Percentiles rank a stretch among this genome's conserved stretches.
These are phyloP conservation scores for Strigops habroptila DNA, from an alignment of 2,113 vertebrate species.

Conservation along the genomic window DNA sequence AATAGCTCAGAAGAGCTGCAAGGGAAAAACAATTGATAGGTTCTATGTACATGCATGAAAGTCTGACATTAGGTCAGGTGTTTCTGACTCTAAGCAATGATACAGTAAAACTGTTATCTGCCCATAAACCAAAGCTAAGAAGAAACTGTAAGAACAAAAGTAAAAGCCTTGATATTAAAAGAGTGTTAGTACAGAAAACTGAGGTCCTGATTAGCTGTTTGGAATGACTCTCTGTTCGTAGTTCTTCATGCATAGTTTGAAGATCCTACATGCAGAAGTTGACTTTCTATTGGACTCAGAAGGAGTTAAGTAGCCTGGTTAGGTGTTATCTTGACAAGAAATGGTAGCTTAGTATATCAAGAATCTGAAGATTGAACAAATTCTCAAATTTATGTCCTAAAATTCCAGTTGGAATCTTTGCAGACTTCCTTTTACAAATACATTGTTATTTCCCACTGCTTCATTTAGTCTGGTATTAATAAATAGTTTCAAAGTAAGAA, in stretches of 20 bases:
- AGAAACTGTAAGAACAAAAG: background rate
- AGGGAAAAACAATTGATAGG: background rate
- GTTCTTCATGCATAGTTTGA: rapidly evolving
- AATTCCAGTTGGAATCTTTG: background rate
- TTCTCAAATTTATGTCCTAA: background rate
- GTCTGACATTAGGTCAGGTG: background rate
- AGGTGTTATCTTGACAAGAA: background rate
- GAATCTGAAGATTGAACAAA: background rate
- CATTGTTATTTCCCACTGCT: background rate
- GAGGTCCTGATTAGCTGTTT: background rate
- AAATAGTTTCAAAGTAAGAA: background rate
- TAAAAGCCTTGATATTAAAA: background rate
- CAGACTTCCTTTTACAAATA: background rate
- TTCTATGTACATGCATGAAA: background rate
- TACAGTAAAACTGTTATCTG: background rate
- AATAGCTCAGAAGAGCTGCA: background rate
- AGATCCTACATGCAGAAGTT: background rate
- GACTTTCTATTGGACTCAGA: background rate
- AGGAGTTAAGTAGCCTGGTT: background rate
- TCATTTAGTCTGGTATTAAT: background rate
- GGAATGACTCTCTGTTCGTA: background rate
- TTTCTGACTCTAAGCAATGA: background rate
- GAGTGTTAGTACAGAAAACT: background rate
- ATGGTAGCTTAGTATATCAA: background rate
- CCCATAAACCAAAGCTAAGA: background rate